Conservation (phyloP, 2,888 invertebrate species). For the Mylabris sibirica region DNA sequence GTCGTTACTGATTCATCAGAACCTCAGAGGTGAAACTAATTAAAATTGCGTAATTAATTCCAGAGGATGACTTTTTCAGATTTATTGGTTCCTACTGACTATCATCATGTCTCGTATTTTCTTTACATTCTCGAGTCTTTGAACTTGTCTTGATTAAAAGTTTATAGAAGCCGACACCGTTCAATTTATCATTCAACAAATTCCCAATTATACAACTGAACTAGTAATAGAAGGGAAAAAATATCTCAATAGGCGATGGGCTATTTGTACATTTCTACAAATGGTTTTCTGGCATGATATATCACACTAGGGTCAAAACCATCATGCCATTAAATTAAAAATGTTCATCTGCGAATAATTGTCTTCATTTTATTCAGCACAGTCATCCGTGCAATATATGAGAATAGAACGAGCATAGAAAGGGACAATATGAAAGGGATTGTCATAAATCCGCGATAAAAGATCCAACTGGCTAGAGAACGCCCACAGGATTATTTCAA, state of each 20-base stretch:
- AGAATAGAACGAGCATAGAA: not conserved
- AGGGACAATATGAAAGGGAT: not conserved
- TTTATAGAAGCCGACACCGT: not conserved
- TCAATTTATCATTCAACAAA: not conserved
- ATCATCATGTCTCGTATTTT: not conserved
- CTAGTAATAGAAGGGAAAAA: not conserved
- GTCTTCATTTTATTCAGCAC: constrained; percentile 5
- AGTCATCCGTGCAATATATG: not conserved
- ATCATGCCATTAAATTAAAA: constrained; percentile 4
- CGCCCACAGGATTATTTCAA: not conserved
- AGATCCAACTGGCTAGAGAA: not conserved
- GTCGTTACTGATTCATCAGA: constrained; percentile 49
- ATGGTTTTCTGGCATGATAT: constrained; percentile 27
- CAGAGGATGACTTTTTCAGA: constrained; percentile 40
- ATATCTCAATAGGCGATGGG: not conserved
- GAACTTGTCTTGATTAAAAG: constrained; percentile 27
- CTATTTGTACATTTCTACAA: constrained; percentile 37
- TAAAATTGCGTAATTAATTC: constrained; percentile 53
- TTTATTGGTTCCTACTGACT: constrained; percentile 25
- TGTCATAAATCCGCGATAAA: not conserved
- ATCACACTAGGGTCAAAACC: constrained; percentile 18
- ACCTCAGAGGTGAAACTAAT: constrained; percentile 50
- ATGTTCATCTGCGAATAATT: constrained; percentile 10
- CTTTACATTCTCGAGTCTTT: not conserved
- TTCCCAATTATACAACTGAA: not conserved